Evolutionary conservation across 2,113 vertebrate species (phyloP).

Genomic region (Osmerus eperlanus): DNA sequence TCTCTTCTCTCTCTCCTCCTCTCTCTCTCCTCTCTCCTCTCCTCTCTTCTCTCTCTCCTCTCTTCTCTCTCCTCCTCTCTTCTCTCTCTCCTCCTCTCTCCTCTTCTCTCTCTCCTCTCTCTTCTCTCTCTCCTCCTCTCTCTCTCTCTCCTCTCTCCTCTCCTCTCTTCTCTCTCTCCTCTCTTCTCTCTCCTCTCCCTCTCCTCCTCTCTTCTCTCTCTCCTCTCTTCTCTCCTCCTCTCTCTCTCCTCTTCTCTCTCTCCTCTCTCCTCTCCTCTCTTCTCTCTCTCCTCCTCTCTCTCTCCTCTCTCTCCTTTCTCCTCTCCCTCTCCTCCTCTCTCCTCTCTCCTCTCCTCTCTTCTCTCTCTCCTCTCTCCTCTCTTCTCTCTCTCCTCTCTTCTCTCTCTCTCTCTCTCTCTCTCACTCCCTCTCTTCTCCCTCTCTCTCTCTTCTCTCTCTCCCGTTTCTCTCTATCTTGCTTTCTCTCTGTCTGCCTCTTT

Average conservation of each 20-base stretch:
- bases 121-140: neutral
- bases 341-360: too few relatives aligned
- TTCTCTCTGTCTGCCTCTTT: neutral
- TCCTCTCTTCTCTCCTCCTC: too few relatives aligned
- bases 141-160: neutral
- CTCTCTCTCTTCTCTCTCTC: neutral
- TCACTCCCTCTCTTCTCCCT: neutral
- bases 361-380: neutral
- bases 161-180: neutral
- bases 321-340: too few relatives aligned
- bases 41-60: neutral
- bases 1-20: neutral
- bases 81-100: neutral
- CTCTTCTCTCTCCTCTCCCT: too few relatives aligned
- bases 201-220: too few relatives aligned
- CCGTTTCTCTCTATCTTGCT: neutral
- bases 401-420: too few relatives aligned
- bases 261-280: too few relatives aligned
- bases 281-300: too few relatives aligned
- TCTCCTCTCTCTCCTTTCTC: too few relatives aligned
- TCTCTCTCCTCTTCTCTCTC: too few relatives aligned
- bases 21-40: neutral
- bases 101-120: too few relatives aligned
- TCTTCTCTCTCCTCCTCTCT: too few relatives aligned
- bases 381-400: neutral